Percentiles rank a stretch among this genome's conserved stretches.
Conservation (phyloP, 2,797 vertebrate species). For the Anniella stebbinsi region DNA sequence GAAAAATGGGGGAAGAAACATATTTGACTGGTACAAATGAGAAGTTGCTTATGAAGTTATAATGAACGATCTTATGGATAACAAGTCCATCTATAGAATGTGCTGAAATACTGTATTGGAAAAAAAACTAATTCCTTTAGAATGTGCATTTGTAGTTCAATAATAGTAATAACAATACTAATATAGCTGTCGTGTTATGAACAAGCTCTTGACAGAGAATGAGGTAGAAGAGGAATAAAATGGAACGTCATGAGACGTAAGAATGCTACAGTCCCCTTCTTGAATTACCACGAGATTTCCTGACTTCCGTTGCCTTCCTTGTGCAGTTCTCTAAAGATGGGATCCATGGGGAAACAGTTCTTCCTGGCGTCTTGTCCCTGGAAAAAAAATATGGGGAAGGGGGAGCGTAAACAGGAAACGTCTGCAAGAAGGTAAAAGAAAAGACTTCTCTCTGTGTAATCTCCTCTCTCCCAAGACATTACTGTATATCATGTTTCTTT, state of each 20-base stretch:
- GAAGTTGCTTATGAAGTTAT: neutral
- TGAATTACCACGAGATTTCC: neutral
- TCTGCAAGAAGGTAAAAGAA: slow-evolving; percentile 21
- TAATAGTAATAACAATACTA: neutral
- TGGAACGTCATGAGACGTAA: neutral
- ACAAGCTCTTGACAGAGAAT: neutral
- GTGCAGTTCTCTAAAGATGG: slow-evolving; percentile 11
- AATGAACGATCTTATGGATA: neutral
- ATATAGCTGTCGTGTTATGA: too few species aligned
- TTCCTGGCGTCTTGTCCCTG: slow-evolving; percentile 7
- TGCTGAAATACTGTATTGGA: neutral
- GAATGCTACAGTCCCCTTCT: neutral
- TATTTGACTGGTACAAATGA: neutral
- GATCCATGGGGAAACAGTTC: neutral
- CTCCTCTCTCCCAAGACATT: neutral
- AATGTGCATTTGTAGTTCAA: neutral
- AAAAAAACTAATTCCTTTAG: neutral
- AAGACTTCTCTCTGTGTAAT: slow-evolving; percentile 11
- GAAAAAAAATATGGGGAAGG: neutral
- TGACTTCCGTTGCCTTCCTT: slow-evolving; percentile 2
- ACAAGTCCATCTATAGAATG: neutral
- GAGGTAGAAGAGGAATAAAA: neutral
- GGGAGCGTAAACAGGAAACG: neutral
- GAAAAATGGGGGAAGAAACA: neutral
- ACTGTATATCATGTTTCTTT: neutral